These are phyloP conservation scores for Telmatherina bonti DNA, from an alignment of 2,797 vertebrate species.

Conservation along the genomic window DNA sequence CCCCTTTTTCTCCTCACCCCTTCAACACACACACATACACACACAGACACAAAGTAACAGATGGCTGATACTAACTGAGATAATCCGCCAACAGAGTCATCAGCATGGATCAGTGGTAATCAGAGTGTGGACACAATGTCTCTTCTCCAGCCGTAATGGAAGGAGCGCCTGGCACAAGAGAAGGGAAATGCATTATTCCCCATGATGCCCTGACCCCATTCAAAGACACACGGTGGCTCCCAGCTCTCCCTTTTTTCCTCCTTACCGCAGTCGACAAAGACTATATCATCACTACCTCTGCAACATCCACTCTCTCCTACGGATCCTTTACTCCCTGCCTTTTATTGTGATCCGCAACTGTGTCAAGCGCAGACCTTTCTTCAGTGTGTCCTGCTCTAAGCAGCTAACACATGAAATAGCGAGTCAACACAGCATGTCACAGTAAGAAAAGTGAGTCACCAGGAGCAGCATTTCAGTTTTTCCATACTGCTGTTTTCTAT, in stretches of 20 bases:
- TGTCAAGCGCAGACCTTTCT: conserved; percentile 55
- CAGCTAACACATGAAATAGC: conserved; percentile 50
- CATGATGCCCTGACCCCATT: conserved; percentile 82
- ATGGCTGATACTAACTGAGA: conserved; percentile 90
- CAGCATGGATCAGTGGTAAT: conserved; percentile 92
- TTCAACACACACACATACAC: conserved; percentile 55
- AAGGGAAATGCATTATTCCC: conserved; percentile 82
- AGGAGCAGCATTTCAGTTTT: conserved; percentile 28
- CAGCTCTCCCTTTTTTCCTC: conserved; percentile 59
- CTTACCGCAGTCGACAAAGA: conserved; percentile 57
- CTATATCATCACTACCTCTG: conserved; percentile 49
- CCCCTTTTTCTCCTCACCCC: conserved; percentile 61
- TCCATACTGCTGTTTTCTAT: conserved; percentile 13
- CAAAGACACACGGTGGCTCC: conserved; percentile 77
- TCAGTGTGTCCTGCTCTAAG: conserved; percentile 46
- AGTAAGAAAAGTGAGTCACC: conserved; percentile 57
- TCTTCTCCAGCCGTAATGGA: conserved; percentile 83
- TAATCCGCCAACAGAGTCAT: conserved; percentile 92
- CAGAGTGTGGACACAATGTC: conserved; percentile 86
- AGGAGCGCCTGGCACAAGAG: conserved; percentile 76
- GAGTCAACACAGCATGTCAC: conserved; percentile 51
- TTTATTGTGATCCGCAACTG: conserved; percentile 57
- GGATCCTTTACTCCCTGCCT: conserved; percentile 46
- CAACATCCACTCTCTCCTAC: conserved; percentile 53
- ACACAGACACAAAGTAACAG: conserved; percentile 83